Conservation (phyloP, 2,113 vertebrate genomes). For the Paedocypris sp. region DNA sequence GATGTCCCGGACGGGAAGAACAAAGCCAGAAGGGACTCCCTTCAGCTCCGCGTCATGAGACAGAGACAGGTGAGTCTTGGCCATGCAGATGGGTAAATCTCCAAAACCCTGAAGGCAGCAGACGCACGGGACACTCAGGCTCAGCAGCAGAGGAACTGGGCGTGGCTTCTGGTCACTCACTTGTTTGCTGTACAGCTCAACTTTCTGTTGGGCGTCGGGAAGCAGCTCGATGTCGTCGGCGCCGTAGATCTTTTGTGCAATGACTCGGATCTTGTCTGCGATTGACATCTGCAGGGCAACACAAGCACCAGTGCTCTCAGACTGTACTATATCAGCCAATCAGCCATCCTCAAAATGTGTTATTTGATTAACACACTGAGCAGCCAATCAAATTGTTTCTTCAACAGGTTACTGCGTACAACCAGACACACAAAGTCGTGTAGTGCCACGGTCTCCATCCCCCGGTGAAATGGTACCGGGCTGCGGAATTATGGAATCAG, state of each 20-base stretch:
- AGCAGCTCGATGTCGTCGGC: conserved; percentile 85
- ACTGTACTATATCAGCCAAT: too few relatives aligned
- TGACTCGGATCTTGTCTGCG: conserved; percentile 84
- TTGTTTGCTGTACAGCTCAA: conserved; percentile 85
- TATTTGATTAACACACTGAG: too few relatives aligned
- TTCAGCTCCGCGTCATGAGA: conserved; percentile 91
- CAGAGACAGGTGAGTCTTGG: conserved; percentile 92
- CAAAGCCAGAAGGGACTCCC: conserved; percentile 82
- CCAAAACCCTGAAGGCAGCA: conserved; percentile 75
- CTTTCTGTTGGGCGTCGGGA: conserved; percentile 84
- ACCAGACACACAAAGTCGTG: too few relatives aligned
- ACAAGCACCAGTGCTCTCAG: too few relatives aligned
- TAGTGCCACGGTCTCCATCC: too few relatives aligned
- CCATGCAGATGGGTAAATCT: conserved; percentile 92
- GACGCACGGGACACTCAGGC: too few relatives aligned
- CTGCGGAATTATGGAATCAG: too few relatives aligned
- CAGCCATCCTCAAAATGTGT: too few relatives aligned
- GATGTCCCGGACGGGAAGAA: conserved; percentile 88
- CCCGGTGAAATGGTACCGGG: too few relatives aligned
- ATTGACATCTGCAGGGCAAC: conserved; percentile 66
- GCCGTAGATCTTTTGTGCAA: conserved; percentile 91
- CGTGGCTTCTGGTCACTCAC: conserved; percentile 56
- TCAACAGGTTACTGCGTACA: too few relatives aligned
- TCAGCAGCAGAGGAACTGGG: too few relatives aligned
- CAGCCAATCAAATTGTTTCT: too few relatives aligned